A percentile compares a stretch with the other conserved stretches of the same genome.
phyloP scores from a whole-genome alignment of 2,888 invertebrate genomes.

The Catotricha subobsoleta region DNA sequence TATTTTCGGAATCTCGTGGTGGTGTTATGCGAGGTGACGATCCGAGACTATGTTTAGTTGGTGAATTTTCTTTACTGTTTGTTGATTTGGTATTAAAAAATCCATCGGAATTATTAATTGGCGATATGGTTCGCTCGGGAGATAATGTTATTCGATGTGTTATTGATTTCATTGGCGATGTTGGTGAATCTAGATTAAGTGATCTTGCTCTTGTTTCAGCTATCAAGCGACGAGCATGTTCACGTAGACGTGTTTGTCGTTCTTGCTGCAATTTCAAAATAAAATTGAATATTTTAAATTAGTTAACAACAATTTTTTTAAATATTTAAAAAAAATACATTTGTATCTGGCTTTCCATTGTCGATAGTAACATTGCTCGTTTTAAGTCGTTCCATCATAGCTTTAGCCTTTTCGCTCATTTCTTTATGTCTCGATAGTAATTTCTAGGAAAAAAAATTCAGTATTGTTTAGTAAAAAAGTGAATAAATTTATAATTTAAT shows the following conservation, averaged over 20 bases:
- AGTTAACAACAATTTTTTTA: constrained; percentile 7
- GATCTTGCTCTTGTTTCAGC: constrained; percentile 55
- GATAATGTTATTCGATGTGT: constrained; percentile 25
- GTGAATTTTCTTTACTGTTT: constrained; percentile 15
- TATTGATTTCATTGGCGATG: constrained; percentile 23
- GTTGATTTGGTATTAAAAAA: constrained; percentile 15
- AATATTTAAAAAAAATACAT: constrained; percentile 27
- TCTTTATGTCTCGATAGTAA: constrained; percentile 30
- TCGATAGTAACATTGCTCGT: constrained; percentile 19
- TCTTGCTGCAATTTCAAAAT: constrained; percentile 43
- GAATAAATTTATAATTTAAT: no score
- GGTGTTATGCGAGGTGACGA: constrained; percentile 22
- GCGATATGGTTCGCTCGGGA: constrained; percentile 28
- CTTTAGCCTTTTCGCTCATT: constrained; percentile 31
- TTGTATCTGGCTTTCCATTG: constrained; percentile 20
- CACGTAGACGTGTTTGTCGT: constrained; percentile 66
- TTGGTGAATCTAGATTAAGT: constrained; percentile 22
- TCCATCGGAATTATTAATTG: constrained; percentile 20
- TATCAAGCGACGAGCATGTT: constrained; percentile 75
- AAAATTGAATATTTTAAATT: background rate
- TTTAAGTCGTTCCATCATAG: constrained; percentile 27
- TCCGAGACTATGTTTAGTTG: constrained; percentile 8
- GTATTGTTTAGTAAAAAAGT: no score
- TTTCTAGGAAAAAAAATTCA: constrained; percentile 23
- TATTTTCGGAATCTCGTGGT: constrained; percentile 24